Percentiles rank a stretch among this genome's conserved stretches.
These are phyloP conservation scores for Vollenhovia emeryi DNA, from an alignment of 1,140 invertebrate species.

Conservation along the genomic window DNA sequence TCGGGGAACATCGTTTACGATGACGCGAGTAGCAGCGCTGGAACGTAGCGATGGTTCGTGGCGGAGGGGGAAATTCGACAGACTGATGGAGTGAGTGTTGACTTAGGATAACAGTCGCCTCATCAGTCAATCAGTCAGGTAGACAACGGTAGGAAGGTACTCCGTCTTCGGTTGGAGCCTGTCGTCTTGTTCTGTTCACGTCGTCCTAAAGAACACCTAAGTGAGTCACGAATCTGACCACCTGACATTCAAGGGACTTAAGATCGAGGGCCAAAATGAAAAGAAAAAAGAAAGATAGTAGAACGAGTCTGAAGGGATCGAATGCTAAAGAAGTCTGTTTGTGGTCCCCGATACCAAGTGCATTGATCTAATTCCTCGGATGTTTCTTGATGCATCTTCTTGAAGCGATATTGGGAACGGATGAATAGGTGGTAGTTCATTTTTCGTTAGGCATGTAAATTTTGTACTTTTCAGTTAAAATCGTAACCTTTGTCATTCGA, in stretches of 20 bases:
- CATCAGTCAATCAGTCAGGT: conserved; percentile 86
- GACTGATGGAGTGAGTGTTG: conserved; percentile 85
- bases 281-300: conserved; percentile 40
- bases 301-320: conserved; percentile 25
- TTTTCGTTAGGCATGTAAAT: neutral
- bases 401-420: neutral
- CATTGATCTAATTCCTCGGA: conserved; percentile 40
- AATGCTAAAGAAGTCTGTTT: conserved; percentile 49
- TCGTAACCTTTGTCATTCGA: neutral
- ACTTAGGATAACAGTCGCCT: conserved; percentile 85
- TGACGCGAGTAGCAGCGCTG: conserved; percentile 41
- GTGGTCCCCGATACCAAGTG: conserved; percentile 6
- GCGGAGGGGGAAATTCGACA: conserved; percentile 73
- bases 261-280: conserved; percentile 40
- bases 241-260: conserved; percentile 73
- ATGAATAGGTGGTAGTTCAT: neutral
- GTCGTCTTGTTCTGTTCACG: conserved; percentile 74
- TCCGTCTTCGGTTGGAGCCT: conserved; percentile 79
- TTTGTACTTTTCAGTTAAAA: neutral
- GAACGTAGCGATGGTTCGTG: conserved; percentile 45
- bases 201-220: conserved; percentile 78
- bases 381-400: neutral
- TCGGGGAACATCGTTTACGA: conserved; percentile 39
- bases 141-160: conserved; percentile 79
- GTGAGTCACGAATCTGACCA: conserved; percentile 80